Base-by-base conservation (phyloP, 2,888 invertebrate species). In the Amphipyra tragopoginis region DNA sequence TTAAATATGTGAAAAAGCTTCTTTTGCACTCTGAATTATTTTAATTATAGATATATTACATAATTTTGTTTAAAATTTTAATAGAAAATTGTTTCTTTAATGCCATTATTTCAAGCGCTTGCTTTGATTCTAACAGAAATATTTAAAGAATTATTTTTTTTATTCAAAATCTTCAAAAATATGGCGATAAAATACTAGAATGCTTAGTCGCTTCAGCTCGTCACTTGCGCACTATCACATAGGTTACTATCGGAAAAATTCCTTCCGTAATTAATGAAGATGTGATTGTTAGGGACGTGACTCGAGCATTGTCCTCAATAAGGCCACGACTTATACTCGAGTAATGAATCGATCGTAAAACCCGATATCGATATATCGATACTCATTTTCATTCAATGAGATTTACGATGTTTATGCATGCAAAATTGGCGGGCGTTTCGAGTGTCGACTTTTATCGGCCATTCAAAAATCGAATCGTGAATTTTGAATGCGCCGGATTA, bases 371-470 rank as follows among this genome's bases (percentile, higher is more conserved):
- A 88, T 84, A 86, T 86, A 89, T 90, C 92, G 89, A 90, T 92
- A 90, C 88, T 86, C 87, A 89, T 88, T 90, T 90, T 90, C 90
- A 90, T 89, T 90, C 85, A 88, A 89, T 89, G 88, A 90, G 88
- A 92, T 92, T 93, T 93, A 93, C 90, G 91, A 92, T 91, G 92
- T 91, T 91, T 92, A 89, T 87, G 90, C 86, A 88, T 86, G 88
- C 87, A 85, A 88, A 91, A 92, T 91, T 90, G 90, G 88, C 86
- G 87, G 86, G 87, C 88, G 89, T 85, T 83, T 86, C 89, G 83
- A 88, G 90, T 92, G 86, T 90, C 93, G 87, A 83, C 82, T 92
- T 93, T 92, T 92, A 93, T 92, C 87, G 92, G 82, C 91, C 79
- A 93, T 93, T 90, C 91, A 92, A 89, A 89, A 88, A 86, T 75